A percentile compares a stretch with the other conserved stretches of the same genome.
Evolutionary conservation across 2,888 invertebrate genomes (phyloP).

Genomic region (Leptothorax acervorum): DNA sequence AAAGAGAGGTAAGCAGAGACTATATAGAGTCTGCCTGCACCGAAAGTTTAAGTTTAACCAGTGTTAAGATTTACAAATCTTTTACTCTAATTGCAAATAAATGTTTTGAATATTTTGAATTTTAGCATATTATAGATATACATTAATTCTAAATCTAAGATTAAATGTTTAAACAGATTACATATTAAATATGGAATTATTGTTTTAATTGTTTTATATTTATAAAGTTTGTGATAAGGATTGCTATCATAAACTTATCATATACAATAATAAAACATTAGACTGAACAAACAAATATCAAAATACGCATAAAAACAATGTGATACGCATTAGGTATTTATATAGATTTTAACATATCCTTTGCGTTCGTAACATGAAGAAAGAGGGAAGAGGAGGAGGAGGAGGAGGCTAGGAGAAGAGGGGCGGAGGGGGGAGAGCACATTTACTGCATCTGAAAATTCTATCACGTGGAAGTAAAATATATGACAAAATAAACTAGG

Average conservation of each 20-base stretch:
- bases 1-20: slow-evolving; percentile 29
- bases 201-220: neutral
- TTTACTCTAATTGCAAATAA: neutral
- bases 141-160: neutral
- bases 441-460: neutral
- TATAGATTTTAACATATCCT: neutral
- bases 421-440: neutral
- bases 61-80: neutral
- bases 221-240: neutral
- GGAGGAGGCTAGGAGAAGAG: too few species aligned
- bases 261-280: too few species aligned
- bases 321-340: too few species aligned
- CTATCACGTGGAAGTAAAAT: neutral
- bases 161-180: neutral
- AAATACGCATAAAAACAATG: too few species aligned
- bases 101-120: neutral
- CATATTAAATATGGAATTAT: neutral
- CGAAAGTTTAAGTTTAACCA: too few species aligned
- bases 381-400: neutral
- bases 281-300: too few species aligned
- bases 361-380: neutral
- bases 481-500: neutral
- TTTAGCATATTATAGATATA: neutral
- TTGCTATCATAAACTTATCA: neutral
- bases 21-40: slow-evolving; percentile 11